Evolutionary conservation across 1,140 invertebrate genomes (phyloP).

Genomic region (Trachelipus rathkii): DNA sequence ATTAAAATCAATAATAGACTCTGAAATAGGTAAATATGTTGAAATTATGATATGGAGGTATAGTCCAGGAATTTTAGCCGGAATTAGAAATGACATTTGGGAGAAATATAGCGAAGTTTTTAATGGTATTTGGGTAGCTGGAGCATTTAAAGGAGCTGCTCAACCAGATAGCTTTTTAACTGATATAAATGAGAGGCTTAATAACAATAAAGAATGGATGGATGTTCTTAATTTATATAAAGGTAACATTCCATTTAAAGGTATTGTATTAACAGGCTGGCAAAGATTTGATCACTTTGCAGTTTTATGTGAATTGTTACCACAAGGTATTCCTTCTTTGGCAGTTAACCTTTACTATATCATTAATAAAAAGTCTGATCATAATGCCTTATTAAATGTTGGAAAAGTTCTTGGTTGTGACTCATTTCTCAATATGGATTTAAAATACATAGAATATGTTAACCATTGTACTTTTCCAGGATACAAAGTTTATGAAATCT

Average conservation of each 20-base stretch:
- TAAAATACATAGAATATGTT: conserved; percentile 44
- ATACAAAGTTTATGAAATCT: conserved; percentile 58
- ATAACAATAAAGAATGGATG: conserved; percentile 55
- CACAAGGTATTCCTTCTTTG: conserved; percentile 72
- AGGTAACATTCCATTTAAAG: conserved; percentile 57
- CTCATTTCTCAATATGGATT: conserved; percentile 52
- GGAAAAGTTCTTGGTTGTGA: conserved; percentile 59
- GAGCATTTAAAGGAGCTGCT: conserved; percentile 73
- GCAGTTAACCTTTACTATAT: conserved; percentile 61
- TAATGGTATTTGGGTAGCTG: conserved; percentile 80
- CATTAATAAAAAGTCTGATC: conserved; percentile 61
- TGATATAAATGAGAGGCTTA: conserved; percentile 53
- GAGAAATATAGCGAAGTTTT: conserved; percentile 77
- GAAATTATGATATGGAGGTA: conserved; percentile 84
- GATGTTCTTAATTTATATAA: conserved; percentile 48
- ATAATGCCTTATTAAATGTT: conserved; percentile 55
- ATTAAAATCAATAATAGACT: conserved; percentile 54
- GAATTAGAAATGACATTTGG: conserved; percentile 62
- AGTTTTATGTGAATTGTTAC: conserved; percentile 83
- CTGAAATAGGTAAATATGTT: conserved; percentile 65
- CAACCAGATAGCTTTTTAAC: conserved; percentile 51
- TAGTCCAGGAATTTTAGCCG: conserved; percentile 59
- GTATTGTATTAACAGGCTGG: conserved; percentile 58
- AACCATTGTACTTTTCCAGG: conserved; percentile 56
- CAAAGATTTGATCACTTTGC: conserved; percentile 88